A percentile compares a stretch with the other conserved stretches of the same genome.
Conservation (phyloP, 2,888 invertebrate genomes). For the Selenia dentaria region DNA sequence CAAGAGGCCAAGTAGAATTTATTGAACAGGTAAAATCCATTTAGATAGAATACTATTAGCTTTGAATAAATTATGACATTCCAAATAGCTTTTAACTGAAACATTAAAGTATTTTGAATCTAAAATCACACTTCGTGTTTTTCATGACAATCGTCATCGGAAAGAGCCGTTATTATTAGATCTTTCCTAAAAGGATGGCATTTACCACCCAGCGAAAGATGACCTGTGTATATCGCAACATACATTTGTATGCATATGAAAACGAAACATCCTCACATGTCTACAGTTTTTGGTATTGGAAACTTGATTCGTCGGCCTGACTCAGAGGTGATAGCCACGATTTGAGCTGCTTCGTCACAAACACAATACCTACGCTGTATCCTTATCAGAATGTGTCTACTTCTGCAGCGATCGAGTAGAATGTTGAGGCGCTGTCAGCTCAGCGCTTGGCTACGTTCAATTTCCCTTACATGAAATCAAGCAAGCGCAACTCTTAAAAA, state of each 20-base stretch:
- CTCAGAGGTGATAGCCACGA: slow-evolving; percentile 3
- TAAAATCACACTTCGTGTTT: not conserved
- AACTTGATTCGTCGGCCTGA: slow-evolving; percentile 5
- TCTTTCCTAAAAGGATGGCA: slow-evolving; percentile 1
- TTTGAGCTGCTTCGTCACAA: not conserved
- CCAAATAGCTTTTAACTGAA: no score
- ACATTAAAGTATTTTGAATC: no score
- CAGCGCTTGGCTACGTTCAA: no score
- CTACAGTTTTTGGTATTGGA: slow-evolving; percentile 2
- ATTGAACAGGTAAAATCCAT: slow-evolving; percentile 1
- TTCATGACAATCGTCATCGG: not conserved
- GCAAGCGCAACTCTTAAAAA: no score
- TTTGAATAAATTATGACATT: not conserved
- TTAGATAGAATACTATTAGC: no score
- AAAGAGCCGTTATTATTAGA: not conserved
- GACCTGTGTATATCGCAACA: not conserved
- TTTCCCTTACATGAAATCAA: no score
- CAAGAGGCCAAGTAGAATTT: not conserved
- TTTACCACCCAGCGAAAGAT: not conserved
- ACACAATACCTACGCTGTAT: not conserved
- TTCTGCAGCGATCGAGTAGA: no score
- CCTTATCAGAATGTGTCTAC: slow-evolving; percentile 5
- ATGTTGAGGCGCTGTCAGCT: no score
- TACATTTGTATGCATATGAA: not conserved
- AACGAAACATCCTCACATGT: not conserved